A percentile compares a stretch with the other conserved stretches of the same genome.
These are phyloP conservation scores for Nanorana parkeri DNA, from an alignment of 2,113 vertebrate species.

Conservation along the genomic window DNA sequence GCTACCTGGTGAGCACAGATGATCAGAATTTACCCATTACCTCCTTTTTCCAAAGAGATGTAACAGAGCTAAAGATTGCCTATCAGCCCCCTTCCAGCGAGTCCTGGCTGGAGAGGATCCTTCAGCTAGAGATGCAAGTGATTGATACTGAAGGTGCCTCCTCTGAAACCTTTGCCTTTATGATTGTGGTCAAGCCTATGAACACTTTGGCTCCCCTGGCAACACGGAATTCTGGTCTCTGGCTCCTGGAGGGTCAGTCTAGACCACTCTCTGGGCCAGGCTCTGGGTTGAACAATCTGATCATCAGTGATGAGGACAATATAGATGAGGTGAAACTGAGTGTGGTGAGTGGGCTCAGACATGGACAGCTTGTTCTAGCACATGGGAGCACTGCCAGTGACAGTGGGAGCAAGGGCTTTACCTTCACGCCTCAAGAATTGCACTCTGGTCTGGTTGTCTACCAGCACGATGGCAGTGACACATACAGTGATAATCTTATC, in stretches of 20 bases:
- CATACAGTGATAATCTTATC: slow-evolving; percentile 81
- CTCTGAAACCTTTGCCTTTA: slow-evolving; percentile 81
- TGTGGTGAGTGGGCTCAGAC: slow-evolving; percentile 72
- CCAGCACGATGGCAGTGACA: slow-evolving; percentile 80
- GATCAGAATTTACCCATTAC: slow-evolving; percentile 73
- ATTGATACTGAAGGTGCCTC: slow-evolving; percentile 73
- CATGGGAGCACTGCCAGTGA: background rate
- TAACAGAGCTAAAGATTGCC: slow-evolving; percentile 77
- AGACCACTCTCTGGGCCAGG: slow-evolving; percentile 73
- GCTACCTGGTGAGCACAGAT: slow-evolving; percentile 77
- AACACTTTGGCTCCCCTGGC: slow-evolving; percentile 78
- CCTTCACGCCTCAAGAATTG: slow-evolving; percentile 75
- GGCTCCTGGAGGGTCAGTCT: slow-evolving; percentile 81
- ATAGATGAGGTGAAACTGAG: slow-evolving; percentile 75
- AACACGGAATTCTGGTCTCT: slow-evolving; percentile 72
- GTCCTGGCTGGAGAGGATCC: slow-evolving; percentile 72
- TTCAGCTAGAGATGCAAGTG: slow-evolving; percentile 80
- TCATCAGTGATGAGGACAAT: slow-evolving; percentile 79
- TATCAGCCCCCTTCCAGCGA: slow-evolving; percentile 76
- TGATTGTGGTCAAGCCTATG: slow-evolving; percentile 81
- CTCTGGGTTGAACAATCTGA: slow-evolving; percentile 72
- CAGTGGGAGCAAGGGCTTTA: slow-evolving; percentile 61
- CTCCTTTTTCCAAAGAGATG: slow-evolving; percentile 79
- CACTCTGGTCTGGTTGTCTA: slow-evolving; percentile 76
- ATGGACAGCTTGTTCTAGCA: slow-evolving; percentile 54